Base-by-base conservation (phyloP, 1,140 invertebrate species). In the Microplitis demolitor region DNA sequence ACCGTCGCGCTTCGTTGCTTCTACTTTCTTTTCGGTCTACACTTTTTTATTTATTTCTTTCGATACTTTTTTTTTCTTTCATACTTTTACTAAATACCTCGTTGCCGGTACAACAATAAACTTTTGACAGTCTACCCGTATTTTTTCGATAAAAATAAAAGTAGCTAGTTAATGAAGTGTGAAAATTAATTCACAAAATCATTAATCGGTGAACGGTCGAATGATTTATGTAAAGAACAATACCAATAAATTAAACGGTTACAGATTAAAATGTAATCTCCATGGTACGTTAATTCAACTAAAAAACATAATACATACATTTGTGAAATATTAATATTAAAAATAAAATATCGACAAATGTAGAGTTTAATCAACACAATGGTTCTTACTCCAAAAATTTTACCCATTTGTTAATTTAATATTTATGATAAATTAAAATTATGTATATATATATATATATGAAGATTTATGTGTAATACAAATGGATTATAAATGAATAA, bases 151-250 rank as follows among this genome's bases (percentile, higher is more conserved):
- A 54, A 54, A 54, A 6, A 54, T 54, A 54, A 13, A 14, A 54
- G n/a, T 24, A 54, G 11, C 13, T 0, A 3, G 16, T 39, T 24
- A n/a, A 14, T 37, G 37, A 35, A 35, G 34, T 4, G 16, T 69
- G 51, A 31, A 69, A 54, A 69, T 69, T 69, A 60, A 69, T 69
- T 69, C 56, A 16, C 54, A 35, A 69, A 54, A 69, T 60, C 67
- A 60, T 69, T 69, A 69, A 69, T 69, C 67, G 67, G 54, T 60
- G 13, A 34, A 69, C 54, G 67, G 31, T 69, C 54, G 33, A 69
- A 31, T 58, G 56, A 69, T 58, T 58, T 24, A 69, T 56, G 60
- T 45, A 24, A 56, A 58, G 67, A 69, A 69, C 56, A 69, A 69
- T 58, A 24, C 37, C 50, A 60, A 37, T 60, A 58, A 37, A 60